Percentiles rank a stretch among this genome's conserved stretches.
Conservation (phyloP, 2,797 vertebrate species). For the Etheostoma nigrum region DNA sequence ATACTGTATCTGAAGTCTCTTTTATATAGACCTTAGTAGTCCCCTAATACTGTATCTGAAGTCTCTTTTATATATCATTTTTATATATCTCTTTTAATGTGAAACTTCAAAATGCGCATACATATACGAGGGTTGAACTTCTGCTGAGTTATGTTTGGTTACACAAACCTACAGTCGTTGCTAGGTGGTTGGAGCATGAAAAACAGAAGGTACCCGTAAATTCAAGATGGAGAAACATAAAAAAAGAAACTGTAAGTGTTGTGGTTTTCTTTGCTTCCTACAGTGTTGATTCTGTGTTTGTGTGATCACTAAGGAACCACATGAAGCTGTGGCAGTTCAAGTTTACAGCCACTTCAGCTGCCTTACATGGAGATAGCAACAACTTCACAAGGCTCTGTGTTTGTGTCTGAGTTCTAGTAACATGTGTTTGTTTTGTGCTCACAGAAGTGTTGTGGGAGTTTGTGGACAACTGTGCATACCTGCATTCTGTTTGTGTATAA, state of each 20-base stretch:
- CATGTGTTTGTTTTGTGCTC: conserved; percentile 4
- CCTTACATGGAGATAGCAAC: background rate
- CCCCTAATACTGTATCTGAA: too few species aligned
- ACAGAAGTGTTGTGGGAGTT: background rate
- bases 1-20: too few species aligned
- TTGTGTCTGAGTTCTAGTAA: conserved; percentile 3
- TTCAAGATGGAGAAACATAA: background rate
- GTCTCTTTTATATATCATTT: too few species aligned
- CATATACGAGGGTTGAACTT: background rate
- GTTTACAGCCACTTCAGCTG: background rate
- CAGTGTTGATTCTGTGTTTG: conserved; percentile 5
- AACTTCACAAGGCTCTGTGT: background rate
- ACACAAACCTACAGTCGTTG: background rate
- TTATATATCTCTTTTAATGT: too few species aligned
- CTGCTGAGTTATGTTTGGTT: background rate
- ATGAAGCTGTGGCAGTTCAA: background rate
- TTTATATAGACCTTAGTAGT: too few species aligned
- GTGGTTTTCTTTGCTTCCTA: conserved; percentile 5
- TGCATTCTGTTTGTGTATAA: conserved; percentile 21
- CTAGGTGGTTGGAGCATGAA: background rate
- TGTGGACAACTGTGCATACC: conserved; percentile 3
- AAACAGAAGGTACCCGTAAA: background rate
- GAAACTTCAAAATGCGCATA: too few species aligned
- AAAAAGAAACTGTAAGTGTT: background rate
- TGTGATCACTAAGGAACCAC: conserved; percentile 1